phyloP scores from a whole-genome alignment of 2,113 vertebrate genomes.

The Nestor notabilis region DNA sequence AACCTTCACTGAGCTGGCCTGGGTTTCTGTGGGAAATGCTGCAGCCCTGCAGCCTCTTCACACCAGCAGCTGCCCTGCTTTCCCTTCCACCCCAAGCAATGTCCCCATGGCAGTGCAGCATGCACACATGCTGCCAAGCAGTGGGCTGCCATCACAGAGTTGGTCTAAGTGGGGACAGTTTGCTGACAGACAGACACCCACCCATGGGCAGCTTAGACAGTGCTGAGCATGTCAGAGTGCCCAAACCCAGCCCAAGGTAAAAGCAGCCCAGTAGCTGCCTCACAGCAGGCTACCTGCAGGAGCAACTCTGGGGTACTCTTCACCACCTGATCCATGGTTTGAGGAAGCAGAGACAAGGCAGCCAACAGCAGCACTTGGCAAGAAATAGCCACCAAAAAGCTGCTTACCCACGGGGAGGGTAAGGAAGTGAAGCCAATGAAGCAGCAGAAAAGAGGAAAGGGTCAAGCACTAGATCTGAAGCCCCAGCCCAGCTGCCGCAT shows the following conservation, averaged over 20 bases:
- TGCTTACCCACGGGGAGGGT: rapidly evolving
- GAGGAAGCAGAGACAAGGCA: not conserved
- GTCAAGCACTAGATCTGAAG: not conserved
- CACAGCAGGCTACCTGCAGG: not conserved
- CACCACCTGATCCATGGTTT: not conserved
- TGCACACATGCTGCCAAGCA: rapidly evolving
- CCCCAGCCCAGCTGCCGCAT: not conserved
- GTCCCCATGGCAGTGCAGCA: rapidly evolving
- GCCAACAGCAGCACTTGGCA: not conserved
- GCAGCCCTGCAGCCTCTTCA: not conserved
- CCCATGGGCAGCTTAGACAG: rapidly evolving
- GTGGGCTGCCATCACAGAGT: not conserved
- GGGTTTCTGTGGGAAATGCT: not conserved
- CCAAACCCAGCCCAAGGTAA: not conserved
- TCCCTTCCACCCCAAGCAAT: not conserved
- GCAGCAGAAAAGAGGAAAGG: not conserved
- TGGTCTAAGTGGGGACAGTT: not conserved
- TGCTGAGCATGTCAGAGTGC: rapidly evolving
- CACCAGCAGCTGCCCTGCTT: not conserved
- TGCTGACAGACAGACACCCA: not conserved
- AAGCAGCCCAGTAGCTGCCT: not conserved
- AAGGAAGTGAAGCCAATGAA: not conserved
- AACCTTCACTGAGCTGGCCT: rapidly evolving
- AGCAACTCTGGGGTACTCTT: not conserved
- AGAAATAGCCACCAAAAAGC: not conserved